Evolutionary conservation across 2,888 invertebrate genomes (phyloP), one percentile per base, ranked within the genome.

Genomic region (Pasiphila rectangulata): DNA sequence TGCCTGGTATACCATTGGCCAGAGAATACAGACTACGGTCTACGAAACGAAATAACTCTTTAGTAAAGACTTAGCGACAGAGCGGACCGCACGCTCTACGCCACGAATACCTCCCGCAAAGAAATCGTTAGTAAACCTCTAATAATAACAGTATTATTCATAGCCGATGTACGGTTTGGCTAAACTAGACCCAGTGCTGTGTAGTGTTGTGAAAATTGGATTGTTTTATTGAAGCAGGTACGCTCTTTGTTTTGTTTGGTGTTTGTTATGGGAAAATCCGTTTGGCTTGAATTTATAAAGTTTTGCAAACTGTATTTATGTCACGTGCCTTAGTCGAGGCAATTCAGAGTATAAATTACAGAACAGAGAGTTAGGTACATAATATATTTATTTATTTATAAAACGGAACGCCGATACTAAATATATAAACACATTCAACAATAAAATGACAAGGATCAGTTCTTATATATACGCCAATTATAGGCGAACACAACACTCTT

Each of bases 81-180:
- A 25, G 35, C 23, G n/a, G 43, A 41, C 48, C 56, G 64, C 39
- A 46, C 63, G 64, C 64, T 66, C 73, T 59, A 54, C 35, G 30
- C 34, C 20, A 19, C 24, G 20, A 42, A 48, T 55, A 66, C 68
- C 79, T 63, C 79, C 72, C 77, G 77, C 79, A 60, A 61, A 72
- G 79, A 62, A 55, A 64, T 61, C 64, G 47, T 57, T 65, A 59
- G 48, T 62, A 64, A 63, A 60, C 45, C 42, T 56, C 71, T 73
- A 74, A 62, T 71, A 65, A 72, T 75, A 76, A 63, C 62, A 48
- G 51, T 61, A 67, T 67, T 72, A 64, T 65, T 72, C 67, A 71
- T 51, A 44, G 16, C 13, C 27, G 30, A 27, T 32, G n/a, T 24
- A 17, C 36, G 41, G 37, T 37, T 21, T 35, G 17, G 25, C 4